These are phyloP conservation scores for Cantharis rustica DNA, from an alignment of 2,888 invertebrate genomes.

Conservation along the genomic window DNA sequence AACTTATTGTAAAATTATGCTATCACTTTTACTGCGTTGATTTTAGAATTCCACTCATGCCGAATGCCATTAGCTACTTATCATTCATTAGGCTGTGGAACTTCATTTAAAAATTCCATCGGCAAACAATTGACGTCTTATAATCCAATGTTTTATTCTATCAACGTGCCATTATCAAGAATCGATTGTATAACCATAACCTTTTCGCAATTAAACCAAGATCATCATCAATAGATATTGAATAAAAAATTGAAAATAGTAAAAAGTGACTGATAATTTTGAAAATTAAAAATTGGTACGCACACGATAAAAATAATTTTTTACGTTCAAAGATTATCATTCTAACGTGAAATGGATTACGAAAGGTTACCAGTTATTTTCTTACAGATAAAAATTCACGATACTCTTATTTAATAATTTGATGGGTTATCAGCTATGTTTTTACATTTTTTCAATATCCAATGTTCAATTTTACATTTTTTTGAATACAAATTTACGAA, in stretches of 20 bases:
- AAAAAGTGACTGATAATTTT: not conserved
- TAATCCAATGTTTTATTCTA: slow-evolving; percentile 12
- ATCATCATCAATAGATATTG: not conserved
- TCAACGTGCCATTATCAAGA: not conserved
- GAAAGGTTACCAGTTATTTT: not conserved
- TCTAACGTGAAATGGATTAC: not conserved
- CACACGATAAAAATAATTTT: not conserved
- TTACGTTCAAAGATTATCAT: not conserved
- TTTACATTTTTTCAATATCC: not conserved
- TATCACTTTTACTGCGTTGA: not conserved
- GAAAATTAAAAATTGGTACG: not conserved
- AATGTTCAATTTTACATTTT: not conserved
- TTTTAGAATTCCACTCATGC: slow-evolving; percentile 12
- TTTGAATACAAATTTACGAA: not conserved
- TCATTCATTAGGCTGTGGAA: slow-evolving; percentile 13
- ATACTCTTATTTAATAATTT: not conserved
- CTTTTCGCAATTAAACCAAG: not conserved
- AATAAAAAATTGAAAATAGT: not conserved
- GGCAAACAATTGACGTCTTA: slow-evolving; percentile 20
- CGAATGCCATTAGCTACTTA: slow-evolving; percentile 13
- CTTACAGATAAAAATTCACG: not conserved
- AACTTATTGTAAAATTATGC: not conserved
- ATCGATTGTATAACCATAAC: not conserved
- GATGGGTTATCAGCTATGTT: not conserved
- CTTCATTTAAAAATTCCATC: slow-evolving; percentile 12